These are phyloP conservation scores for Pammene aurita DNA, from an alignment of 2,888 invertebrate genomes.

Conservation along the genomic window DNA sequence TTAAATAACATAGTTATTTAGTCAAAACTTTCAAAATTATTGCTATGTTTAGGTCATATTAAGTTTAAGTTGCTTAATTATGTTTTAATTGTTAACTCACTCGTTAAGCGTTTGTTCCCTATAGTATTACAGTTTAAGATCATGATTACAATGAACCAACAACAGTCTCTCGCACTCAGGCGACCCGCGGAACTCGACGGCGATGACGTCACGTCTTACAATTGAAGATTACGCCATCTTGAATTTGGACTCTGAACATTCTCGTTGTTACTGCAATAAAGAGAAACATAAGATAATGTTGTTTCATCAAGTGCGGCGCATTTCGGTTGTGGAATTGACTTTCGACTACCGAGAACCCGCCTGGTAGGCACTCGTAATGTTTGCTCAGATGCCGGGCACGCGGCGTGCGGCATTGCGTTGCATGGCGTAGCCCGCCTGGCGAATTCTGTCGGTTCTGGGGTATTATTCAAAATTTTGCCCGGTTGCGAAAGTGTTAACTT, in stretches of 20 bases:
- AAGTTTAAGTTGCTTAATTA: neutral
- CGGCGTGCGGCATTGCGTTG: too few relatives aligned
- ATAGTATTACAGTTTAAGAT: constrained; percentile 7
- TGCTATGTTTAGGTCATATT: neutral
- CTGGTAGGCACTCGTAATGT: too few relatives aligned
- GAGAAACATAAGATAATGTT: neutral
- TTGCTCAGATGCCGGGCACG: too few relatives aligned
- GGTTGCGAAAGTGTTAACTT: too few relatives aligned
- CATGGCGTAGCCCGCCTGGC: too few relatives aligned
- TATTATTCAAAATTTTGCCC: too few relatives aligned
- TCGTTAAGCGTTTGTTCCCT: constrained; percentile 23
- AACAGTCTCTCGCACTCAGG: constrained; percentile 5
- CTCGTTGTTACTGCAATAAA: constrained; percentile 8
- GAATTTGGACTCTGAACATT: constrained; percentile 7
- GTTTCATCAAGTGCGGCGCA: too few relatives aligned
- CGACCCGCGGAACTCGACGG: neutral
- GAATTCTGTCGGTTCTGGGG: too few relatives aligned
- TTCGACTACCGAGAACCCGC: too few relatives aligned
- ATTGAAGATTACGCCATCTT: constrained; percentile 16
- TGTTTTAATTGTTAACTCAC: neutral
- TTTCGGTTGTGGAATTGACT: too few relatives aligned
- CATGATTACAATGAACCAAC: constrained; percentile 4
- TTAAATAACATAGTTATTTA: too few relatives aligned
- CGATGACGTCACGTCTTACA: constrained; percentile 1
- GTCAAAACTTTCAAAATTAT: neutral